These are phyloP conservation scores for Xanthia togata DNA, from an alignment of 2,888 invertebrate species.

Conservation along the genomic window DNA sequence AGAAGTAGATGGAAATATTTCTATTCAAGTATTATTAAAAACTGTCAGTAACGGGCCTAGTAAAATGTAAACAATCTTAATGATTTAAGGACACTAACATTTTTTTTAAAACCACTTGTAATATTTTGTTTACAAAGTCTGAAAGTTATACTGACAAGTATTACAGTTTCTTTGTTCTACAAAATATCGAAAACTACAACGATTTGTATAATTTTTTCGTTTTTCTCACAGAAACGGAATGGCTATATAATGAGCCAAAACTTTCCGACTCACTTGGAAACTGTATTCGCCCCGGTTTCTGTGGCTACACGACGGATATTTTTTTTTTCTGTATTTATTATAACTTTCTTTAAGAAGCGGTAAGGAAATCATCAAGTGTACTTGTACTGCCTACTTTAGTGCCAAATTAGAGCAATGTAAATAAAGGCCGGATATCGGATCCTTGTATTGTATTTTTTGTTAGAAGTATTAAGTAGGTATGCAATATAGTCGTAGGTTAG, in stretches of 20 bases:
- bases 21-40: background rate
- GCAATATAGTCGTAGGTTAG: background rate
- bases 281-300: constrained; percentile 39
- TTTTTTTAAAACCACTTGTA: background rate
- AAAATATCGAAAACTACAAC: constrained; percentile 48
- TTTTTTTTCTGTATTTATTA: constrained; percentile 57
- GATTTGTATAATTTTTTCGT: constrained; percentile 60
- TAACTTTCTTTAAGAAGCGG: constrained; percentile 35
- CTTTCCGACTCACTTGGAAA: constrained; percentile 47
- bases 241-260: constrained; percentile 59
- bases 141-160: constrained; percentile 11
- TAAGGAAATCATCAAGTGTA: constrained; percentile 25
- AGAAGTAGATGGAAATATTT: background rate
- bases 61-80: background rate
- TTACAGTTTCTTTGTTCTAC: constrained; percentile 40
- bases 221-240: constrained; percentile 47
- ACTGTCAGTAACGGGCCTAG: background rate
- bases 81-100: background rate
- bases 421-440: background rate
- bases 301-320: constrained; percentile 20
- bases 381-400: constrained; percentile 21
- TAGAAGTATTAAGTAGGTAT: background rate
- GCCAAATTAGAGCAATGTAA: constrained; percentile 13
- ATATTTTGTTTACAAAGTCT: constrained; percentile 16
- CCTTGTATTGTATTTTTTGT: background rate